A percentile compares a stretch with the other conserved stretches of the same genome.
These are phyloP conservation scores for Bos taurus DNA, from an alignment of 2,113 vertebrate genomes.

Conservation along the genomic window ARS-UCD2.0 NC_037349.1:9888501-9889000, in stretches of 20 bases:
- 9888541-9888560: background rate
- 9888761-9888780: slow-evolving; percentile 10
- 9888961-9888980: background rate
- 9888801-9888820: slow-evolving; percentile 9
- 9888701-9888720: background rate
- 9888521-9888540: background rate
- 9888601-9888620: background rate
- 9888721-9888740: background rate
- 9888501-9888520: background rate
- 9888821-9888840: background rate
- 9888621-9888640: background rate
- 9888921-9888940: slow-evolving; percentile 1
- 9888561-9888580: background rate
- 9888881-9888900: background rate
- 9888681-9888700: background rate
- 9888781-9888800: background rate
- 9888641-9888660: slow-evolving; percentile 6
- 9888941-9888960: background rate
- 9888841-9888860: background rate
- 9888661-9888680: background rate
- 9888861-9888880: slow-evolving; percentile 6
- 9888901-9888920: background rate
- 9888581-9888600: background rate
- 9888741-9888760: background rate
- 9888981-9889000: background rate